Base-by-base conservation (phyloP, 64 coral and sea anemone genomes). In the Pocillopora verrucosa region DNA sequence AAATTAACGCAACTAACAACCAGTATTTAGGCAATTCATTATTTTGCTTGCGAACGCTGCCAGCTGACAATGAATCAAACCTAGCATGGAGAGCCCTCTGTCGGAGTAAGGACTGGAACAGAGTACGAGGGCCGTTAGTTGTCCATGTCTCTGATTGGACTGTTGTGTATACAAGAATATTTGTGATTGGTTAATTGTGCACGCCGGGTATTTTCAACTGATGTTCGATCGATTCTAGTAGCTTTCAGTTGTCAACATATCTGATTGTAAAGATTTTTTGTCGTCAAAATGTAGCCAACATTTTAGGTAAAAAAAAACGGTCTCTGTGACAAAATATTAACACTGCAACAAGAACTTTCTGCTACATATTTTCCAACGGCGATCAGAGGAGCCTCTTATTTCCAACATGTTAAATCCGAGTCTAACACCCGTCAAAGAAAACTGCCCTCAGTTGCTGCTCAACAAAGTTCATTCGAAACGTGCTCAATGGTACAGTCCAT, bases 401-500 rank as follows among this genome's bases (percentile, higher is more conserved):
- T 58, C 16, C 58, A 93, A 19, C 19, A 58, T 37, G 78, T 58
- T 69, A 20, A 41, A 78, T 9, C 61, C 93, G 13, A 60, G 65
- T 17, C 67, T 87, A 22, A 92, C 76, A 19, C 85, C 90, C 20
- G 60, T 11, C 58, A 65, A 75, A 36, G 75, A 88, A 25, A 83
- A 84, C 38, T 92, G 16, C 36, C 76, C 76, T 20, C 41, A 45
- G 41, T 45, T 45, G 41, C 67, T 30, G 12, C 7, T 36, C 36
- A 89, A 63, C 68, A 96, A 80, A 58, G 64, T 68, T 84, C 87
- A 77, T 93, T 87, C 91, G 73, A 96, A 93, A 91, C 91, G 94
- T 93, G 91, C 83, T 58, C 91, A 95, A 51, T 99, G 97, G 97
- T 99, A 93, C 38, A 95, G 97, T 17, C 97, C 97, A 34, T 95